A percentile compares a stretch with the other conserved stretches of the same genome.
Evolutionary conservation across 2,797 vertebrate species (phyloP).

Genomic region (Sarcoramphus papa): DNA sequence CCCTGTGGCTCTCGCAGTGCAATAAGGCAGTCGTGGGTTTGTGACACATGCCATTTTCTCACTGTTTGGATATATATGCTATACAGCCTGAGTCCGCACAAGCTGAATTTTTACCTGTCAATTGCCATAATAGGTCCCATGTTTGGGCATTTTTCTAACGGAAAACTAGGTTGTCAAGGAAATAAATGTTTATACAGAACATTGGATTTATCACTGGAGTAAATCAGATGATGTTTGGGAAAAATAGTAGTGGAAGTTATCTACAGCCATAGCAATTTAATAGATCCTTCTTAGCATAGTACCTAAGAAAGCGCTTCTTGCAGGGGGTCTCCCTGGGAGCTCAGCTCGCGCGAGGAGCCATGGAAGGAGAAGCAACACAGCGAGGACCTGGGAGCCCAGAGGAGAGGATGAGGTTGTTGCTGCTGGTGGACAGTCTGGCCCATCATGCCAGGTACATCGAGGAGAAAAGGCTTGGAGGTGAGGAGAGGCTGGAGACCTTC

Average conservation of each 20-base stretch:
- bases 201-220: background rate
- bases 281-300: background rate
- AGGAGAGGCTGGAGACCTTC: background rate
- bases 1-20: fast-evolving
- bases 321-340: background rate
- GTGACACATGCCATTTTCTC: background rate
- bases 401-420: background rate
- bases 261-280: background rate
- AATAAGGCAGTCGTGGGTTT: fast-evolving
- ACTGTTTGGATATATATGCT: background rate
- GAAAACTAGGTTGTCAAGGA: background rate
- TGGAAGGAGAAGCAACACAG: background rate
- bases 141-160: background rate
- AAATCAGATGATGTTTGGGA: background rate
- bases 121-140: background rate
- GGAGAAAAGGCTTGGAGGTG: too few species aligned
- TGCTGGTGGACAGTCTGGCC: fast-evolving
- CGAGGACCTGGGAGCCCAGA: fast-evolving
- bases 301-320: background rate
- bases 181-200: background rate
- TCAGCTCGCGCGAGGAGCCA: fast-evolving
- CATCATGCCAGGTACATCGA: too few species aligned
- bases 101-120: background rate
- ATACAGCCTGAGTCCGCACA: fast-evolving
- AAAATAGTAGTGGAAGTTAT: background rate